Percentiles rank a stretch among this genome's conserved stretches.
Conservation (phyloP, 2,797 vertebrate genomes). For the Saxicola maurus region DNA sequence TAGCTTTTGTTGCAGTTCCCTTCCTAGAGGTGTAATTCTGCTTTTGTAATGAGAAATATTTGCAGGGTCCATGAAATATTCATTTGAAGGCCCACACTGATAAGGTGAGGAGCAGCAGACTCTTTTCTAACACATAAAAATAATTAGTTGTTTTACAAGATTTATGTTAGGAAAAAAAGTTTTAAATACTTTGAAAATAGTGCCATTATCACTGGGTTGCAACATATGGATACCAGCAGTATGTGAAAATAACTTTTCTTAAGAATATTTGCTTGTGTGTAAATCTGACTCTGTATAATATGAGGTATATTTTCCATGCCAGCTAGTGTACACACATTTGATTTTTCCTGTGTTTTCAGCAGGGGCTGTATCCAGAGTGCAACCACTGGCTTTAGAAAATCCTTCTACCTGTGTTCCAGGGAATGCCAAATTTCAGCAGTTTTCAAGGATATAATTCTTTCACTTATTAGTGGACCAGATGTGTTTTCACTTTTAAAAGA, state of each 20-base stretch:
- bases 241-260: conserved; percentile 13
- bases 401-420: background rate
- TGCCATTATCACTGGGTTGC: conserved; percentile 4
- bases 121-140: background rate
- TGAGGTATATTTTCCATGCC: background rate
- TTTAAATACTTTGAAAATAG: background rate
- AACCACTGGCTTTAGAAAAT: background rate
- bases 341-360: background rate
- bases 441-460: background rate
- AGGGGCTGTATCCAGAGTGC: background rate
- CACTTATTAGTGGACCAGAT: background rate
- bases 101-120: background rate
- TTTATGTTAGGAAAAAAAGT: conserved; percentile 34
- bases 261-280: background rate
- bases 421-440: background rate
- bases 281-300: background rate
- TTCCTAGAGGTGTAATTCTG: conserved; percentile 26
- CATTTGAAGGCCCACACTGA: background rate
- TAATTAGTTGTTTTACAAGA: conserved; percentile 34
- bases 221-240: background rate
- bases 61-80: conserved; percentile 11
- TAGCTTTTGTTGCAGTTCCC: conserved; percentile 2
- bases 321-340: background rate
- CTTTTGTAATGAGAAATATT: conserved; percentile 36
- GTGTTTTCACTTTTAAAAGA: background rate